A percentile compares a stretch with the other conserved stretches of the same genome.
phyloP scores from a whole-genome alignment of 2,888 invertebrate species.

The Bugulina stolonifera region DNA sequence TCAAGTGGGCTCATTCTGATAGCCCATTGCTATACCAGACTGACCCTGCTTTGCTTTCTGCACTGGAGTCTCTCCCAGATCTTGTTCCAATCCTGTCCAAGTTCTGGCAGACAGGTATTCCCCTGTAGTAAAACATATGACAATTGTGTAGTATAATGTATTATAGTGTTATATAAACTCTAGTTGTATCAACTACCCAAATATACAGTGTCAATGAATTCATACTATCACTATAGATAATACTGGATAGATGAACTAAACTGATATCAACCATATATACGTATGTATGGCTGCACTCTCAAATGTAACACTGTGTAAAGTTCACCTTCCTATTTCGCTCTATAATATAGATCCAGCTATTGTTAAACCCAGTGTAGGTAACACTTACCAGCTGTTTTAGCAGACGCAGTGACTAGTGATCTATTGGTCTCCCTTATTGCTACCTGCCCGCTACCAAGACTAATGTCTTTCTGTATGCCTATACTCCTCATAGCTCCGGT shows the following conservation, averaged over 20 bases:
- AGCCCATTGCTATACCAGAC: constrained; percentile 65
- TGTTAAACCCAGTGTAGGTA: no score
- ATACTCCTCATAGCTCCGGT: constrained; percentile 62
- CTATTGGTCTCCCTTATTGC: constrained; percentile 5
- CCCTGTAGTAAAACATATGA: constrained; percentile 48
- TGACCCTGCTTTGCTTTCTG: constrained; percentile 66
- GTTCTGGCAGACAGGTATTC: constrained; percentile 64
- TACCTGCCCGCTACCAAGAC: background rate
- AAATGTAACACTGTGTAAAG: no score
- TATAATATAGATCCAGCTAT: no score
- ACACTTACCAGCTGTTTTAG: constrained; percentile 28
- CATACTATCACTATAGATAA: no score
- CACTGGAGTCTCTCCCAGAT: constrained; percentile 68
- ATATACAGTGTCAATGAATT: no score
- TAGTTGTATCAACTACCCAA: no score
- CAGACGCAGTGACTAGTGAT: background rate
- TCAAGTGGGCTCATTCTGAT: constrained; percentile 35
- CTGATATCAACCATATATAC: no score
- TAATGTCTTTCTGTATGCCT: constrained; percentile 32
- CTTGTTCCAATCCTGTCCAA: constrained; percentile 82
- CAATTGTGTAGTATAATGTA: background rate
- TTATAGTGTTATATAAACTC: background rate
- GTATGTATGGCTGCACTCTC: no score
- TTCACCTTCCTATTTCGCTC: no score
- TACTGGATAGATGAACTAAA: no score